Base-by-base conservation (phyloP, 1,140 invertebrate genomes). In the Heliothis subflexa region DNA sequence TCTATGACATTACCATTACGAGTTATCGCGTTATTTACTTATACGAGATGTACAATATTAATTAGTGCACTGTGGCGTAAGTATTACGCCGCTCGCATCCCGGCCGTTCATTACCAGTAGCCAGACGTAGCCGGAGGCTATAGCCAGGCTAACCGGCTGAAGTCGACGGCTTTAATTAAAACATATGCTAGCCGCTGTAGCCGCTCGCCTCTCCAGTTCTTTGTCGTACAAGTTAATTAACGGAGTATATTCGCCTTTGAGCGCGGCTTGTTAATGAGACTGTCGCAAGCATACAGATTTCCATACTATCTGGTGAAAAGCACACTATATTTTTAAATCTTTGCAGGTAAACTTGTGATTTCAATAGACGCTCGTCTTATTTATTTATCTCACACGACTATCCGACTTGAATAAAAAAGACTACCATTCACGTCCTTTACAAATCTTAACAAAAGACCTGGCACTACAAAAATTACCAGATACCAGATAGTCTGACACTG, bases 161-260 rank as follows among this genome's bases (percentile, higher is more conserved):
- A 49, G 45, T 18, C 61, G 62, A 25, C 64, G 64, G 47, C 64
- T 68, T 68, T 68, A 68, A 68, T 68, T 68, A 68, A 68, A 68
- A 68, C 47, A 68, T 68, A 68, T n/a, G 47, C 47, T 28, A 9
- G 18, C 47, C 3, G 54, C 54, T n/a, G 16, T 3, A 25, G 59
- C 45, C 47, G 4, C 33, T 33, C 33, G 64, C 4, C 47, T 25
- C 64, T 25, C 40, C 18, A 25, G 18, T 68, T 68, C 64, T 68
- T 68, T 68, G 64, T 50, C 64, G 50, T 52, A 68, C 64, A 68
- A 52, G 18, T 50, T 68, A 68, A 68, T 68, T 68, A 68, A 68
- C 21, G 16, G 47, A 64, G 1, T 68, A 25, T 52, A 50, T 68
- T 49, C 45, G 16, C 47, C 61, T 64, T 64, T 47, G 61, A 64